Evolutionary conservation across 2,113 vertebrate genomes (phyloP).

Genomic region (Cryptotis parvus): DNA sequence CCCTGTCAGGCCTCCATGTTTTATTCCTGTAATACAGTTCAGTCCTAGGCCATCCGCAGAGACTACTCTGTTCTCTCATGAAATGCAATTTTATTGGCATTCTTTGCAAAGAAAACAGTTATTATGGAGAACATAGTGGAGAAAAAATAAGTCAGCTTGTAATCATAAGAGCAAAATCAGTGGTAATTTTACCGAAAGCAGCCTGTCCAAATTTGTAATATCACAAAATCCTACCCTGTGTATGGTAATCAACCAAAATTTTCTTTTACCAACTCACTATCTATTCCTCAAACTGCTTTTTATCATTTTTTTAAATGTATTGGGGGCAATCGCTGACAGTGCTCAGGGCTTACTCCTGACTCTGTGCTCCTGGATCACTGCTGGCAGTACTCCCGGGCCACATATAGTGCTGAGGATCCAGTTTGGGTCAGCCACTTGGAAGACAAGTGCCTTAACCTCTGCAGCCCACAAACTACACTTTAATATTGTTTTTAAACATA

Average conservation of each 20-base stretch:
- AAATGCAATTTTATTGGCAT: conserved; percentile 39
- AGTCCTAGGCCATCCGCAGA: neutral
- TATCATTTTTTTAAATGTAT: too few relatives aligned
- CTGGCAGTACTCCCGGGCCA: too few relatives aligned
- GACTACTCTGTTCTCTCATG: neutral
- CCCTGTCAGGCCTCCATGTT: neutral
- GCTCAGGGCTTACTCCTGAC: too few relatives aligned
- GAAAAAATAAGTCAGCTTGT: neutral
- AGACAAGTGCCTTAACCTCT: too few relatives aligned
- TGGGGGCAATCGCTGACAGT: too few relatives aligned
- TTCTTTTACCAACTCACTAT: neutral
- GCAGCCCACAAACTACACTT: neutral
- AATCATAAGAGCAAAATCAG: neutral
- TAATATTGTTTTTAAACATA: conserved; percentile 28
- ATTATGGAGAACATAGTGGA: neutral
- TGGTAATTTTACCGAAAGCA: conserved; percentile 19
- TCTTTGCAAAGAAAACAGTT: conserved; percentile 23
- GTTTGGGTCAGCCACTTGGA: too few relatives aligned
- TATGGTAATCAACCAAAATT: neutral
- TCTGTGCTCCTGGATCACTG: too few relatives aligned
- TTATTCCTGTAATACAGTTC: neutral
- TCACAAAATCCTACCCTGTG: too few relatives aligned
- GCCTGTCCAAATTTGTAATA: neutral
- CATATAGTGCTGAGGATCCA: too few relatives aligned
- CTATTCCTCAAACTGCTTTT: too few relatives aligned